phyloP scores from a whole-genome alignment of 2,888 invertebrate species.

The Campoplex capitator region DNA sequence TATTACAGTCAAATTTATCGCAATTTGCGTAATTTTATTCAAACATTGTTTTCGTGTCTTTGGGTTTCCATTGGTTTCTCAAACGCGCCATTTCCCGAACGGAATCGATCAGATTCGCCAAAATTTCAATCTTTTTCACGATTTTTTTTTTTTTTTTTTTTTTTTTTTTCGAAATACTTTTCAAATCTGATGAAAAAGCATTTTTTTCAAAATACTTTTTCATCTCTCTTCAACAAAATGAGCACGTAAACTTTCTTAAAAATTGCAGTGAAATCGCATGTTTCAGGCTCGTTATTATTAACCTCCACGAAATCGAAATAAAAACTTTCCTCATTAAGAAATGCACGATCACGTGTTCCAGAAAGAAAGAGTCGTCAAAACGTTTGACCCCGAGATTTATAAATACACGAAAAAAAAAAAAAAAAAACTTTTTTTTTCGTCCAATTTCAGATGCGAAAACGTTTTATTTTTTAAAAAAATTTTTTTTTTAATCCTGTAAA shows the following conservation, averaged over 20 bases:
- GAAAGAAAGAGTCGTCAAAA: constrained; percentile 33
- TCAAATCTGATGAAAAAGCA: too few relatives aligned
- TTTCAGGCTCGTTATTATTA: constrained; percentile 49
- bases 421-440: background rate
- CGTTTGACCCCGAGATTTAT: background rate
- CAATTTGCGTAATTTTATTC: constrained; percentile 63
- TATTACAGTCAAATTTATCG: constrained; percentile 46
- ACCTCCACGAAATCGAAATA: constrained; percentile 43
- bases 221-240: background rate
- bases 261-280: constrained; percentile 45
- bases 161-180: background rate
- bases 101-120: background rate
- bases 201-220: background rate
- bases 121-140: background rate
- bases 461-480: background rate
- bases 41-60: constrained; percentile 15
- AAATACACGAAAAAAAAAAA: background rate
- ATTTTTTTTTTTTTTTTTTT: too few relatives aligned
- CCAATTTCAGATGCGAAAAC: background rate
- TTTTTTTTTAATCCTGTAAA: background rate
- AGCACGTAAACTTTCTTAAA: background rate
- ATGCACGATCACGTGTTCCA: constrained; percentile 28
- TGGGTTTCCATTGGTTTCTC: background rate
- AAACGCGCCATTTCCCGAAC: background rate
- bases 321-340: constrained; percentile 54